Conservation (phyloP, 2,113 vertebrate genomes). For the Neofelis nebulosa region DNA sequence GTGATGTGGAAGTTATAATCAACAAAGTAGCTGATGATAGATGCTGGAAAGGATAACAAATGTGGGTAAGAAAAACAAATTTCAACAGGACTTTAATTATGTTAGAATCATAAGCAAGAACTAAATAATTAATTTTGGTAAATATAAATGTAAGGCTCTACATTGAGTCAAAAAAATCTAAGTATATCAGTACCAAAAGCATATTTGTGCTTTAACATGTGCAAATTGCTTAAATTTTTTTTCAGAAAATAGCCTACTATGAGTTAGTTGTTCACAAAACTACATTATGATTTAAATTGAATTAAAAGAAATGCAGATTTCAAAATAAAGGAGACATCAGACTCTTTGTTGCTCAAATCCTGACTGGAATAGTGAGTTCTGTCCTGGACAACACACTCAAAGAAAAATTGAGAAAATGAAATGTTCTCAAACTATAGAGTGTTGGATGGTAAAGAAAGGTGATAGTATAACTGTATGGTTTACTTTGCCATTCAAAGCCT, state of each 20-base stretch:
- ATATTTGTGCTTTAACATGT: not conserved
- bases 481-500: not conserved
- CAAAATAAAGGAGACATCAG: not conserved
- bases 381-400: not conserved
- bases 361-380: not conserved
- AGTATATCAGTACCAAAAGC: not conserved
- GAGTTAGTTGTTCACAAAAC: not conserved
- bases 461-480: not conserved
- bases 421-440: not conserved
- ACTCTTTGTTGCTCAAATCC: not conserved
- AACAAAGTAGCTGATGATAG: not conserved
- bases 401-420: not conserved
- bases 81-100: not conserved
- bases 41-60: not conserved
- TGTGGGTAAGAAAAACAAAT: not conserved
- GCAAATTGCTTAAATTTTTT: not conserved
- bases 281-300: not conserved
- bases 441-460: not conserved
- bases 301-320: not conserved
- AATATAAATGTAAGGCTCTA: not conserved
- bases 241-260: not conserved
- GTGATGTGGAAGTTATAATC: not conserved
- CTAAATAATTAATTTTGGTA: slow-evolving; percentile 9
- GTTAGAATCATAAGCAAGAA: not conserved
- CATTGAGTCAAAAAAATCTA: not conserved